Percentiles rank a stretch among this genome's conserved stretches.
phyloP scores from a whole-genome alignment of 2,888 invertebrate genomes.

The Neoscelio sp. region DNA sequence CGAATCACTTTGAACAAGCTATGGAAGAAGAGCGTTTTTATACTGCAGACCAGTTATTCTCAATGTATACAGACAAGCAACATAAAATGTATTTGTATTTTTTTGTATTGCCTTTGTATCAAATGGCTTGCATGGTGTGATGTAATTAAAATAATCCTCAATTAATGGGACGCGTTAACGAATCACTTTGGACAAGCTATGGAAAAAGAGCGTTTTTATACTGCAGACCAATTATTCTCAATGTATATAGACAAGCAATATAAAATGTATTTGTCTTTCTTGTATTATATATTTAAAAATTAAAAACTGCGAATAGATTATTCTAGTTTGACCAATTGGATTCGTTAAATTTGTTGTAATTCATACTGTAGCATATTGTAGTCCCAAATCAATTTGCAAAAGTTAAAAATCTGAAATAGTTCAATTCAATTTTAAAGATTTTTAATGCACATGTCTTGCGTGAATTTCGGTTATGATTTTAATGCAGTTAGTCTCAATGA shows the following conservation, averaged over 20 bases:
- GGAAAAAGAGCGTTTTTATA: constrained; percentile 65
- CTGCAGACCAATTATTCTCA: constrained; percentile 52
- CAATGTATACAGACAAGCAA: constrained; percentile 54
- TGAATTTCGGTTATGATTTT: constrained; percentile 10
- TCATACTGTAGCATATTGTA: background rate
- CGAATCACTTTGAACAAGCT: constrained; percentile 69
- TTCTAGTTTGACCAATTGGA: too few species aligned
- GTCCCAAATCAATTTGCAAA: background rate
- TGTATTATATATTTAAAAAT: constrained; percentile 53
- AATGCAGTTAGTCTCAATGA: background rate
- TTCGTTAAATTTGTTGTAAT: too few species aligned
- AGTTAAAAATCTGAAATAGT: background rate
- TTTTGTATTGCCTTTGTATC: too few species aligned
- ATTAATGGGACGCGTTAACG: constrained; percentile 74
- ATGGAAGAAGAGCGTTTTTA: constrained; percentile 64
- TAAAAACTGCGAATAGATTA: too few species aligned
- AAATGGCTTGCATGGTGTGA: constrained; percentile 45
- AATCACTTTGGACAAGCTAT: constrained; percentile 67
- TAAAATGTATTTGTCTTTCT: constrained; percentile 59
- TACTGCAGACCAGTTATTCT: constrained; percentile 56
- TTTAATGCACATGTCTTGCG: constrained; percentile 9
- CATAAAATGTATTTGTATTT: too few species aligned
- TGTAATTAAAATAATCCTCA: constrained; percentile 38
- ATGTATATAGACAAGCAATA: constrained; percentile 63
- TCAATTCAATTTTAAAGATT: background rate